A percentile compares a stretch with the other conserved stretches of the same genome.
phyloP scores from a whole-genome alignment of 2,797 vertebrate species.

The Echiichthys vipera region DNA sequence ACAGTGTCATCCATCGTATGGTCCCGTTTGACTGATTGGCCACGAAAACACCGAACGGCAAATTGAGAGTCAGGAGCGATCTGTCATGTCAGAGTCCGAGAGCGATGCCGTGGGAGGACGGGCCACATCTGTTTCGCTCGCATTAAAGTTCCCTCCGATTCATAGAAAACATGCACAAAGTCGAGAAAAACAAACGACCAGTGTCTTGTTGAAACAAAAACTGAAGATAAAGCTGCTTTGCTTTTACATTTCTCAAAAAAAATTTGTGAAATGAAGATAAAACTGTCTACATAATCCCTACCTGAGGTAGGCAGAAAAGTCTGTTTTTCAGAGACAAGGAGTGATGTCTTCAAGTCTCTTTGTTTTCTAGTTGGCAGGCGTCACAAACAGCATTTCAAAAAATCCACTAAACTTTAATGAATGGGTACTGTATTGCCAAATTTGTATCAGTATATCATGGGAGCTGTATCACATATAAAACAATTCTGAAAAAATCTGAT shows the following conservation, averaged over 20 bases:
- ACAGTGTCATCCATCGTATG: conserved; percentile 28
- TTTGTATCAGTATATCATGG: background rate
- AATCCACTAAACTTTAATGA: background rate
- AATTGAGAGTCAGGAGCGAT: conserved; percentile 55
- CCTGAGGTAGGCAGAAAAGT: background rate
- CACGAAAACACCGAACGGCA: conserved; percentile 24
- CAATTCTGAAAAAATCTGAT: background rate
- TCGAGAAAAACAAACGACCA: conserved; percentile 35
- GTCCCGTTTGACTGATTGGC: conserved; percentile 63
- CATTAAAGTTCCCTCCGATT: conserved; percentile 38
- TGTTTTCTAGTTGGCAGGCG: conserved; percentile 10
- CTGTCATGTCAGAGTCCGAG: conserved; percentile 56
- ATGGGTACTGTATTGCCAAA: background rate
- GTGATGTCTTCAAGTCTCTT: conserved; percentile 2
- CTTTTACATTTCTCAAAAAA: conserved; percentile 10
- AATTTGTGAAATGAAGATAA: conserved; percentile 32
- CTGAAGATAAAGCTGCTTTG: conserved; percentile 27
- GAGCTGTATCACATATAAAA: background rate
- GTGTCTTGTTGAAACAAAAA: conserved; percentile 15
- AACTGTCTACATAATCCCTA: background rate
- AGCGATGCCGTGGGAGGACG: conserved; percentile 32
- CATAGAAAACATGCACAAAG: conserved; percentile 19
- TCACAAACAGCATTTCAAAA: conserved; percentile 7
- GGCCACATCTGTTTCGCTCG: conserved; percentile 46
- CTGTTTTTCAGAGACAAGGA: conserved; percentile 13